Base-by-base conservation (phyloP, 1,140 invertebrate species). In the Lordiphosa stackelbergi region DNA sequence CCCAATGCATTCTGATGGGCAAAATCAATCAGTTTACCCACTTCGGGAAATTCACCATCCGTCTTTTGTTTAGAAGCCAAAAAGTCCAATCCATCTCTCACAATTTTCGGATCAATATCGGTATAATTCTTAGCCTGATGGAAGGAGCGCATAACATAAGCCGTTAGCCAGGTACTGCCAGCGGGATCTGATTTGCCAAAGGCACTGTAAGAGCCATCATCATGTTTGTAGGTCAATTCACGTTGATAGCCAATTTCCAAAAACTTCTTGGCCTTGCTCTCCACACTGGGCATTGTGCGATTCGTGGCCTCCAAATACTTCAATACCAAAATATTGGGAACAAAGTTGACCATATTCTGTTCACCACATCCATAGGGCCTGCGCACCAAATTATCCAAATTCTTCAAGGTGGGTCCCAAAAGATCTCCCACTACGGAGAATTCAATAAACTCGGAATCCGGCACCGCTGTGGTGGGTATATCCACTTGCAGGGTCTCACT, bases 201-300 rank as follows among this genome's bases (percentile, higher is more conserved):
- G 89, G 96, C 94, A 85, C 96, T 97, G 87, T 98, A 99, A 0
- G 97, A 99, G 3, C 97, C 96, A 88, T 99, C 97, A 2, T 89
- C 78, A 56, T 95, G 93, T 59, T 93, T 93, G 85, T 96, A 99
- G 0, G 94, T 96, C 71, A 99, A 89, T 85, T 99, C 94, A 60
- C 96, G 91, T 86, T 99, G 97, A 85, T 97, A 97, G 3, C 96
- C 96, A 57, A 90, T 91, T 86, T 97, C 94, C 81, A 98, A 92
- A 75, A 93, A 94, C 19, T 91, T 89, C 24, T 93, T 86, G 1
- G 95, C 93, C 88, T 94, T 94, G 2, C 54, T 19, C 41, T 66
- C 72, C 11, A 83, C 62, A 8, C 38, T 47, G 3, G 84, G 63
- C 65, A 85, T 68, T 11, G 60, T 52, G 0, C 68, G 48, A 5